Evolutionary conservation across 1,140 invertebrate genomes (phyloP), one percentile per base, ranked within the genome.

Genomic region (Eurosta solidaginis): DNA sequence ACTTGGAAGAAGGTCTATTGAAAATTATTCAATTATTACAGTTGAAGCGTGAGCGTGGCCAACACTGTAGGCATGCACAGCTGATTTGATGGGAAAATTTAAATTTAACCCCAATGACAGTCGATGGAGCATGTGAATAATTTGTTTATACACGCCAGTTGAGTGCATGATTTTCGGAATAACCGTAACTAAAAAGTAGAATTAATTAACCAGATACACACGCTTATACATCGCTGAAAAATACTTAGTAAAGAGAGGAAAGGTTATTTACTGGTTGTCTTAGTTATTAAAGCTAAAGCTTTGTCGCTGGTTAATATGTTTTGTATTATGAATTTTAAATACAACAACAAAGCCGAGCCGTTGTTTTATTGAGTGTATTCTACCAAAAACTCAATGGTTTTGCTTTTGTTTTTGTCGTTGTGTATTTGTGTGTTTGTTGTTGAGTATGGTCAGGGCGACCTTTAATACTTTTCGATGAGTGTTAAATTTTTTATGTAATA

Each of bases 371-470:
- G n/a, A n/a, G n/a, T n/a, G n/a, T n/a, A n/a, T n/a, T n/a, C n/a
- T n/a, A n/a, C n/a, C n/a, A n/a, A n/a, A n/a, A n/a, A n/a, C n/a
- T n/a, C n/a, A n/a, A n/a, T 20, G 33, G 4, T 33, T 2, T 36
- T 36, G 29, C 33, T 59, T 17, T 59, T 33, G 14, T 33, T 59
- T 59, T 59, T 27, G 1, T 59, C 33, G 0, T 54, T 54, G 27
- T 40, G 59, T 20, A 22, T 52, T 22, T 17, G 10, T n/a, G 54
- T 59, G n/a, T n/a, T n/a, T n/a, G n/a, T 42, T 68, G n/a, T 68
- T 68, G 59, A 68, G 59, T 68, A 68, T 68, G 59, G 59, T 68
- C 59, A 68, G n/a, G 27, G 59, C n/a, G 59, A 42, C 59, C 59
- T 68, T 68, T 33, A 40, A 5, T n/a, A n/a, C 33, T 14, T 36